A percentile compares a stretch with the other conserved stretches of the same genome.
Evolutionary conservation across 2,113 vertebrate species (phyloP).

Genomic region (Eupsittula cactorum): DNA sequence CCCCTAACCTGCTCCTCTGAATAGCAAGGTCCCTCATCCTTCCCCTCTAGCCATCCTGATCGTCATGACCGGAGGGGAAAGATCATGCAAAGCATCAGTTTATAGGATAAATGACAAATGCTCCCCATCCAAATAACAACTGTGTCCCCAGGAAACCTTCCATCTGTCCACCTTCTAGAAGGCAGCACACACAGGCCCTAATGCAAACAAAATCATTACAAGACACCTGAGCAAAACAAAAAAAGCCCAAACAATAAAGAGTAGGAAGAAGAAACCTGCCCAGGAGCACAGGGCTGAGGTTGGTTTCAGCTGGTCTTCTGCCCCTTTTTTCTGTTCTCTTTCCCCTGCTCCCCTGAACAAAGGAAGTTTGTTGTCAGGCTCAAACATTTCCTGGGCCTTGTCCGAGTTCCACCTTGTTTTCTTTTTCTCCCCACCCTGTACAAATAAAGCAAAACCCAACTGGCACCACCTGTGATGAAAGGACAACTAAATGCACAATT

Average conservation of each 20-base stretch:
- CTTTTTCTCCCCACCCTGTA: slow-evolving; percentile 81
- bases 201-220: slow-evolving; percentile 9
- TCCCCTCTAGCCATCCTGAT: neutral
- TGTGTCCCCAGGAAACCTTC: slow-evolving; percentile 5
- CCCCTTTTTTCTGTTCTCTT: slow-evolving; percentile 26
- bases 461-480: slow-evolving; percentile 77
- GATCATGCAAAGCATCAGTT: neutral
- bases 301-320: slow-evolving; percentile 53
- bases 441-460: slow-evolving; percentile 79
- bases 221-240: slow-evolving; percentile 7
- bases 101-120: neutral
- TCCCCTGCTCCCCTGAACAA: slow-evolving; percentile 57
- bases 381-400: slow-evolving; percentile 76
- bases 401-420: slow-evolving; percentile 80
- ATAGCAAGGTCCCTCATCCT: neutral
- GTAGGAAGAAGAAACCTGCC: neutral
- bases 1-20: neutral
- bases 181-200: neutral
- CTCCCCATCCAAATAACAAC: neutral
- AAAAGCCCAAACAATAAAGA: slow-evolving; percentile 10
- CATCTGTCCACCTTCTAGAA: neutral
- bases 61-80: neutral
- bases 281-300: neutral
- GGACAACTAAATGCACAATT: slow-evolving; percentile 78
- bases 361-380: slow-evolving; percentile 76